Evolutionary conservation across 2,888 invertebrate species (phyloP), one percentile per base, ranked within the genome.

Genomic region (Vanessa cardui): DNA sequence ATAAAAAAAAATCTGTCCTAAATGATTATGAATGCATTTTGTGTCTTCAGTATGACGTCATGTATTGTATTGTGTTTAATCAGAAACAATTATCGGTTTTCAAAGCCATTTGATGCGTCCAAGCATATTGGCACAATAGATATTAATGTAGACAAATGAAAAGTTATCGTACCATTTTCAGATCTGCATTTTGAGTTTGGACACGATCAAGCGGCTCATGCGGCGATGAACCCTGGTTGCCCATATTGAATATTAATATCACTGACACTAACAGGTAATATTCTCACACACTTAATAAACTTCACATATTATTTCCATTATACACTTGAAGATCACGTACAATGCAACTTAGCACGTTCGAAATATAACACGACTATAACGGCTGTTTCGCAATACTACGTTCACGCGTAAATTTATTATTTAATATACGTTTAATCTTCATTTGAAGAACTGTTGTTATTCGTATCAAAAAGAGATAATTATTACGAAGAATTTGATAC

Each of bases 151-250:
- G 64, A 72, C 61, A 65, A 66, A 61, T 61, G 49, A 62, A 68
- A 64, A 63, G 59, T 64, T 68, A 47, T 62, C 84, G 73, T 84
- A 92, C 92, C 92, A 91, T 92, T 89, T 92, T 92, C 72, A 92
- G 87, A 79, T 92, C 92, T 70, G 85, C 76, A 77, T 87, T 85
- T 74, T 90, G 92, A 72, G 92, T 87, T 78, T 93, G 92, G 73
- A 94, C 95, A 86, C 95, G 94, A 85, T 96, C 96, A 86, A 97
- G 94, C 78, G 97, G 96, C 89, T 96, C 96, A 89, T 97, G 97
- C 76, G 95, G 94, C 82, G 96, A 96, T 77, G 97, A 96, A 82
- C 96, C 96, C 89, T 96, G 96, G 88, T 97, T 97, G 82, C 97
- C 97, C 97, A 96, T 97, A 78, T 75, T 88, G 66, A 52, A 39